phyloP scores from a whole-genome alignment of 2,113 vertebrate genomes.

The Rhineura floridana region DNA sequence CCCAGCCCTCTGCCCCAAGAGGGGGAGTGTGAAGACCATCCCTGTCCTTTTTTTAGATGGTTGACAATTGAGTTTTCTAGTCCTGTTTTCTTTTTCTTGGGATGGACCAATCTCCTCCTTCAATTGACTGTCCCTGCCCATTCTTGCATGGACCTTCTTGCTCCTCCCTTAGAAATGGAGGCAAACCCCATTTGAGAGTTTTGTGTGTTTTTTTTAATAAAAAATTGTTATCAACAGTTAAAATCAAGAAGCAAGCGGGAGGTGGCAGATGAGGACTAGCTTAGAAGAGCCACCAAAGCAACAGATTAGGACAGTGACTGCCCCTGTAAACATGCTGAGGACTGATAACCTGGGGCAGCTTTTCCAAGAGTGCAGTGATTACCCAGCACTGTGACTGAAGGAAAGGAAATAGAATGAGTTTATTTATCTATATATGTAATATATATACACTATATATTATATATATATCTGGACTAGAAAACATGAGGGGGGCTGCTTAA shows the following conservation, averaged over 20 bases:
- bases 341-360: conserved; percentile 66
- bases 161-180: conserved; percentile 76
- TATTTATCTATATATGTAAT: conserved; percentile 81
- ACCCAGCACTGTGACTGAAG: conserved; percentile 56
- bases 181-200: conserved; percentile 85
- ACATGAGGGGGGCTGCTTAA: conserved; percentile 73
- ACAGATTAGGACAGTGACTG: conserved; percentile 21
- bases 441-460: conserved; percentile 80
- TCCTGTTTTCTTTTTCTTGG: conserved; percentile 91
- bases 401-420: conserved; percentile 73
- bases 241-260: conserved; percentile 81
- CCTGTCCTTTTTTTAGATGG: conserved; percentile 94
- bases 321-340: conserved; percentile 31
- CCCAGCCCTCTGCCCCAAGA: conserved; percentile 75
- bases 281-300: conserved; percentile 54
- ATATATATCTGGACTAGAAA: conserved; percentile 72
- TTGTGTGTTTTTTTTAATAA: conserved; percentile 68
- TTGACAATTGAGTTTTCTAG: conserved; percentile 98
- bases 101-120: conserved; percentile 92
- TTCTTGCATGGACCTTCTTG: conserved; percentile 95
- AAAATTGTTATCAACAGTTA: conserved; percentile 74
- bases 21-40: conserved; percentile 74
- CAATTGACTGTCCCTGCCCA: conserved; percentile 88
- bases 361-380: conserved; percentile 53
- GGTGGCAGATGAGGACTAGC: conserved; percentile 74